A percentile compares a stretch with the other conserved stretches of the same genome.
Evolutionary conservation across 2,113 vertebrate species (phyloP).

Genomic region (Hyla sarda): DNA sequence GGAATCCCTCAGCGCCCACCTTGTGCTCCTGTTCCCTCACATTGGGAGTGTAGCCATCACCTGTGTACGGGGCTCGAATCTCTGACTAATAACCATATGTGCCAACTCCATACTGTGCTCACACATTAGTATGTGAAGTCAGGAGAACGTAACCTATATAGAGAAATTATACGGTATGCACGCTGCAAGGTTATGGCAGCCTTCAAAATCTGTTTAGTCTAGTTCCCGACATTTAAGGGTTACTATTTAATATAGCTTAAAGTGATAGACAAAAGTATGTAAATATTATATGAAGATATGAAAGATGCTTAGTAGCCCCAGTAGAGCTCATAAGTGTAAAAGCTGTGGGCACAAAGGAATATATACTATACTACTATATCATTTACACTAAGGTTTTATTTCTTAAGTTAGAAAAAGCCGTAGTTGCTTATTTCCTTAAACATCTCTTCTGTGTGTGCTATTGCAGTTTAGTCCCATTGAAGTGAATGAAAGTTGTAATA

Average conservation of each 20-base stretch:
- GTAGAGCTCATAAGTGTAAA: not conserved
- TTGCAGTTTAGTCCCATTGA: too few species aligned
- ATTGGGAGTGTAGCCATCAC: conserved; percentile 2
- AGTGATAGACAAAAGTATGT: not conserved
- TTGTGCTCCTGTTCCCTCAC: conserved; percentile 27
- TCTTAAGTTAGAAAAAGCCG: not conserved
- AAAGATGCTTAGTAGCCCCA: too few species aligned
- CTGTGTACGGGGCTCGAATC: not conserved
- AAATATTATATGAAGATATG: not conserved
- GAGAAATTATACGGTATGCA: not conserved
- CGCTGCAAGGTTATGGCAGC: not conserved
- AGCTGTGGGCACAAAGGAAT: not conserved
- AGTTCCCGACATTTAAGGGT: not conserved
- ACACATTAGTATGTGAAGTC: conserved; percentile 9
- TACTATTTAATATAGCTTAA: not conserved
- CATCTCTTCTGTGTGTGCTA: too few species aligned
- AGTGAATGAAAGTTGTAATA: too few species aligned
- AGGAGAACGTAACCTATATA: not conserved
- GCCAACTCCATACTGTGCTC: conserved; percentile 2
- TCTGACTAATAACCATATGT: conserved; percentile 13
- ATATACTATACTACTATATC: too few species aligned
- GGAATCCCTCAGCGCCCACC: conserved; percentile 4
- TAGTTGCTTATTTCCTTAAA: too few species aligned
- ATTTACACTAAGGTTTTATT: too few species aligned
- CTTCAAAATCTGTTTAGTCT: not conserved